phyloP scores from a whole-genome alignment of 2,113 vertebrate species.

The Onychostoma macrolepis region DNA sequence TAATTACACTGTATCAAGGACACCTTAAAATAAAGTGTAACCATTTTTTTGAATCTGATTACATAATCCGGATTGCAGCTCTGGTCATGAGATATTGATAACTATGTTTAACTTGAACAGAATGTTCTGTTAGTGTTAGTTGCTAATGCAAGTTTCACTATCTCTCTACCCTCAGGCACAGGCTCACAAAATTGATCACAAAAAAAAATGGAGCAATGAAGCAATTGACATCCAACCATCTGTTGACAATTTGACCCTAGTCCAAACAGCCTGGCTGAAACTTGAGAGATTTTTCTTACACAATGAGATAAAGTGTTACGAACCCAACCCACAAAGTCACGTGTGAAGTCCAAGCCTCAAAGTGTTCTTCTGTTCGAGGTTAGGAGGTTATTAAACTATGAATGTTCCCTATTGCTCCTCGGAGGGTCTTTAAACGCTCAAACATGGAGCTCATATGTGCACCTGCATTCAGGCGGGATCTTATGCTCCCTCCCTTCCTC shows the following conservation, averaged over 20 bases:
- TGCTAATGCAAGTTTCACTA: not conserved
- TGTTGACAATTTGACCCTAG: conserved; percentile 48
- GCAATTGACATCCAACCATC: conserved; percentile 42
- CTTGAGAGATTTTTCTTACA: conserved; percentile 44
- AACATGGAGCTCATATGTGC: not conserved
- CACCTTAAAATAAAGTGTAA: no score
- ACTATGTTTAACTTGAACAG: not conserved
- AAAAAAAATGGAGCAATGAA: conserved; percentile 32
- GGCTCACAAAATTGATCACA: not conserved
- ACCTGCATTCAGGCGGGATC: conserved; percentile 50
- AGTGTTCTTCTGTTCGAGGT: conserved; percentile 37
- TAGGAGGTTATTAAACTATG: conserved; percentile 50
- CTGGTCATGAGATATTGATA: not conserved
- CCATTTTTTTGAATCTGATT: no score
- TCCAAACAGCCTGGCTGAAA: conserved; percentile 52
- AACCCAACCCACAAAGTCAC: conserved; percentile 35
- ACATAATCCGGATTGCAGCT: no score
- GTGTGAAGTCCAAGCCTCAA: conserved; percentile 37
- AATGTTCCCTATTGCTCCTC: conserved; percentile 43
- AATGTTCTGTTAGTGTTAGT: not conserved
- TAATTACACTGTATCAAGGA: no score
- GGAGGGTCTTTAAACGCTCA: conserved; percentile 38
- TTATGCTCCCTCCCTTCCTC: conserved; percentile 28
- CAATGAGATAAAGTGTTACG: conserved; percentile 47
- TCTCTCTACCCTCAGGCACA: not conserved